phyloP scores from a whole-genome alignment of 2,888 invertebrate genomes.

The Pandemis cinnamomeana region DNA sequence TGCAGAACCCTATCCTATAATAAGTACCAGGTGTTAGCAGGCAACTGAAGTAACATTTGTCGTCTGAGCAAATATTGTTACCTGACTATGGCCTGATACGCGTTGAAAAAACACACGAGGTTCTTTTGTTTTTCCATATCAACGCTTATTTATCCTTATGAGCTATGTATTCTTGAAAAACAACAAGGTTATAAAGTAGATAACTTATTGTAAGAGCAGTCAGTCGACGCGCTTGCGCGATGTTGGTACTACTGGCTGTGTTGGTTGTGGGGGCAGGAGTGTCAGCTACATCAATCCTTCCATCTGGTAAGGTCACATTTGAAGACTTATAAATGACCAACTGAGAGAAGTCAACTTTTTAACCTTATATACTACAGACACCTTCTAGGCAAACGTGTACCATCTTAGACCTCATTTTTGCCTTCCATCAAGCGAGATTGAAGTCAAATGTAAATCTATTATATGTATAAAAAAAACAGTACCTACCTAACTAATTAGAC shows the following conservation, averaged over 20 bases:
- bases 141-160: constrained; percentile 22
- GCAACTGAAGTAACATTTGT: not conserved
- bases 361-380: no score
- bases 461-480: no score
- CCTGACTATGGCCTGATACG: not conserved
- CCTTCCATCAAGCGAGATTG: no score
- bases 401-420: no score
- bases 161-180: constrained; percentile 31
- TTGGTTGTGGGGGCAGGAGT: constrained; percentile 19
- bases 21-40: not conserved
- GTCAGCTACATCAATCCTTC: constrained; percentile 13
- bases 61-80: constrained; percentile 19
- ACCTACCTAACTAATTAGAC: no score
- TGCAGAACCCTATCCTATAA: not conserved
- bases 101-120: constrained; percentile 20
- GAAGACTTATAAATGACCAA: not conserved
- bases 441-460: no score
- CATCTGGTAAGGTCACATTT: constrained; percentile 13
- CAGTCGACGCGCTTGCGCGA: constrained; percentile 28
- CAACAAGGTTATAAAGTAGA: constrained; percentile 34
- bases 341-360: not conserved
- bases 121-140: constrained; percentile 22
- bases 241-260: constrained; percentile 13
- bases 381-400: no score
- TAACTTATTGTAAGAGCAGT: not conserved